These are phyloP conservation scores for Calephelis virginiensis DNA, from an alignment of 1,140 invertebrate species.

Conservation along the genomic window DNA sequence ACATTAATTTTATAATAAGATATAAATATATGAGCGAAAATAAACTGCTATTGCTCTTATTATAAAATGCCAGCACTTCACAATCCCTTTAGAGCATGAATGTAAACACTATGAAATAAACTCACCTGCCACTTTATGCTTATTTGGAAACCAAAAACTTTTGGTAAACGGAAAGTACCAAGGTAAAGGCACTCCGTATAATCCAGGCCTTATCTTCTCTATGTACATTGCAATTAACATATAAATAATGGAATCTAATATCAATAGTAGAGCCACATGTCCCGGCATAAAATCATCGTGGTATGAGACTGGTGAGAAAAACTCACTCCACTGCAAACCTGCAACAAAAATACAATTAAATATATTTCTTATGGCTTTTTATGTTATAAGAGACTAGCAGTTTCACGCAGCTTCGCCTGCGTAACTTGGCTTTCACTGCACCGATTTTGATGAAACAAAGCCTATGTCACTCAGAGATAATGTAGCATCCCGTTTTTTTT, in stretches of 20 bases:
- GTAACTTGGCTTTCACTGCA: no score
- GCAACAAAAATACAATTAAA: conserved; percentile 21
- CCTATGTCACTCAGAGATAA: no score
- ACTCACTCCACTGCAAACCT: conserved; percentile 88
- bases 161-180: conserved; percentile 88
- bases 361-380: no score
- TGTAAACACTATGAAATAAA: conserved; percentile 12
- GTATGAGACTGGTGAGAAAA: conserved; percentile 82
- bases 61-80: no score
- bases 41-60: no score
- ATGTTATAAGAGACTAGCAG: no score
- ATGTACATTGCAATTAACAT: conserved; percentile 85
- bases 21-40: no score
- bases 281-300: conserved; percentile 86
- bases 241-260: conserved; percentile 83
- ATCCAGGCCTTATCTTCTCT: conserved; percentile 86
- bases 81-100: not conserved
- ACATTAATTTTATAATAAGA: no score
- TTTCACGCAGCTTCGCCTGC: no score
- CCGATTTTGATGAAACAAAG: no score
- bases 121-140: conserved; percentile 52
- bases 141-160: conserved; percentile 73
- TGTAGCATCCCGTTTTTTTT: no score
- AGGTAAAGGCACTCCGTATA: conserved; percentile 83
- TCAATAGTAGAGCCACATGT: conserved; percentile 82